Base-by-base conservation (phyloP, 2,113 vertebrate species). In the Lontra canadensis region DNA sequence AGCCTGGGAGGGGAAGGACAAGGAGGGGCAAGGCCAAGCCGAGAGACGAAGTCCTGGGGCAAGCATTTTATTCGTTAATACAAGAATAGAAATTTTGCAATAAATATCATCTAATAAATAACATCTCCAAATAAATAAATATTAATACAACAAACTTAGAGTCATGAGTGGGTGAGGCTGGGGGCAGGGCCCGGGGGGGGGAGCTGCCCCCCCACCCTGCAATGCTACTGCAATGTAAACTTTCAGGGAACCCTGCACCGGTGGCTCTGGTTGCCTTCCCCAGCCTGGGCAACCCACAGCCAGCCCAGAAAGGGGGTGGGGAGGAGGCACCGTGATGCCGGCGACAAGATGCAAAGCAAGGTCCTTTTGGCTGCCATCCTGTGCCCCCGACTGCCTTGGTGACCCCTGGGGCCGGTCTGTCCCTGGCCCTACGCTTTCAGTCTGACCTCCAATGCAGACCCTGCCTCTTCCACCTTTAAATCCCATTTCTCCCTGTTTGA, bases 61-160 rank as follows among this genome's bases (percentile, higher is more conserved):
- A 99, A 99, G 98, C 98, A 94, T 99, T 99, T 99, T 99, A 99
- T 99, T 98, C 80, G 97, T 99, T 98, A 98, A 98, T 99, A 99
- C 98, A 99, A 99, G 99, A 99, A 99, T 99, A 99, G 98, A 99
- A 98, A 98, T 99, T 99, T 98, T 99, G 98, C 98, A 99, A 99
- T 99, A 99, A 99, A 99, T 99, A 99, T 98, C 97, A 98, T 98
- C 98, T 99, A 99, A 99, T 99, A 99, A 99, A 99, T 99, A 99
- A 99, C 97, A 98, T 98, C 98, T 99, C 98, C 98, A 99, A 98
- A 99, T 99, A 99, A 99, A 99, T 99, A 99, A 99, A 99, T 98
- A 99, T 98, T 98, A 98, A 98, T 88, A 98, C 97, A 98, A 99
- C 98, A 98, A 98, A 98, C 97, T 98, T 91, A 98, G 98, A 98